phyloP scores from a whole-genome alignment of 2,888 invertebrate genomes.

The Oscheius sp. region DNA sequence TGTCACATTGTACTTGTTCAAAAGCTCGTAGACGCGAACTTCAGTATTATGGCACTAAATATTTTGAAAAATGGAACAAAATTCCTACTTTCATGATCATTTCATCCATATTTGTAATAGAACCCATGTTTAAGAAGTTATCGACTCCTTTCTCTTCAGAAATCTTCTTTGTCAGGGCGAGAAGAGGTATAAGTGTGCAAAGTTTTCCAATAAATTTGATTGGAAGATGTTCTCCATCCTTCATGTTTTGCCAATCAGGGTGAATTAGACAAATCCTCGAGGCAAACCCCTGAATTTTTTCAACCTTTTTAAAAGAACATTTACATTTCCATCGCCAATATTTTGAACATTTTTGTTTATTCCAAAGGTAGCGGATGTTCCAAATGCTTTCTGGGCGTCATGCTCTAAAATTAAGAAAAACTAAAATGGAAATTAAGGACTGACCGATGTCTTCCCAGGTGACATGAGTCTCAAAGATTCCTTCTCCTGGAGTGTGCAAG shows the following conservation, averaged over 20 bases:
- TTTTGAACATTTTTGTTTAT: constrained; percentile 31
- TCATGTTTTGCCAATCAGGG: constrained; percentile 35
- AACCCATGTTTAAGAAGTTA: background rate
- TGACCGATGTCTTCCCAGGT: constrained; percentile 39
- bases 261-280: constrained; percentile 36
- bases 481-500: constrained; percentile 12
- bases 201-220: constrained; percentile 32
- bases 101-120: background rate
- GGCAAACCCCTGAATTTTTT: constrained; percentile 34
- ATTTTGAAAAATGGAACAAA: background rate
- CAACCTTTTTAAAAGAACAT: background rate
- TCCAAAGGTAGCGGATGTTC: constrained; percentile 38
- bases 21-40: constrained; percentile 4
- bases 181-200: background rate
- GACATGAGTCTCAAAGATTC: constrained; percentile 40
- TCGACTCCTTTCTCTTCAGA: constrained; percentile 9
- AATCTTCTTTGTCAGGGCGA: background rate
- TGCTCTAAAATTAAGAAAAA: constrained; percentile 10
- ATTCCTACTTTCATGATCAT: background rate
- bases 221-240: constrained; percentile 31
- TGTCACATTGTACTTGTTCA: constrained; percentile 2
- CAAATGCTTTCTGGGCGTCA: constrained; percentile 30
- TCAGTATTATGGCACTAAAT: constrained; percentile 17
- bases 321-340: constrained; percentile 40
- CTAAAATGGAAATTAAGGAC: background rate